Conservation (phyloP, 2,797 vertebrate species). For the Podargus strigoides region DNA sequence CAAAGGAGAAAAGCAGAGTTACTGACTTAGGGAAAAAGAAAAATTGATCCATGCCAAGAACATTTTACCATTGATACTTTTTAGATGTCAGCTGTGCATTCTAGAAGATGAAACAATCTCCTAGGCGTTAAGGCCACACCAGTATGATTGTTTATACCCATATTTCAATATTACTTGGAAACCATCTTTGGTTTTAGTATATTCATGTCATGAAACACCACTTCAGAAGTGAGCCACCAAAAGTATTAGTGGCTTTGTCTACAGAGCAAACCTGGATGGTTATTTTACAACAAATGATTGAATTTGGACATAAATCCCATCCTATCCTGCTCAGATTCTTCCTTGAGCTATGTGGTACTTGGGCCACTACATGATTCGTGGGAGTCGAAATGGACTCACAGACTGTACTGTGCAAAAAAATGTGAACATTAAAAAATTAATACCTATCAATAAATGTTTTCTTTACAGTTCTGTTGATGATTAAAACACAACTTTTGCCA, state of each 20-base stretch:
- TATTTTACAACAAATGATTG: not conserved
- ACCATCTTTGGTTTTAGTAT: not conserved
- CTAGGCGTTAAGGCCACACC: not conserved
- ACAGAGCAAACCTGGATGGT: not conserved
- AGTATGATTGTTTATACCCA: not conserved
- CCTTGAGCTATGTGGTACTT: not conserved
- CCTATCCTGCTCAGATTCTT: not conserved
- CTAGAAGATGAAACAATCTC: not conserved
- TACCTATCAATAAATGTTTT: not conserved
- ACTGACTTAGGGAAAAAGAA: not conserved
- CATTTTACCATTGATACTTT: not conserved
- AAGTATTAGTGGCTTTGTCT: not conserved
- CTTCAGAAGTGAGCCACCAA: not conserved
- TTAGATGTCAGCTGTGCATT: not conserved
- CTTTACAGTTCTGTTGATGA: not conserved
- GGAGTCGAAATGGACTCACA: not conserved
- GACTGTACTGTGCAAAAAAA: not conserved
- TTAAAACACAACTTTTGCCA: not conserved
- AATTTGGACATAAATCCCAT: not conserved
- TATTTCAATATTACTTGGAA: not conserved
- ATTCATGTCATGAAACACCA: not conserved
- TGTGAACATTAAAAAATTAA: not conserved
- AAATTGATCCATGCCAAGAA: not conserved
- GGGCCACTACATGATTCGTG: not conserved
- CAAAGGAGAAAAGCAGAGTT: not conserved